Base-by-base conservation (phyloP, 2,888 invertebrate genomes). In the Heliconius erato region DNA sequence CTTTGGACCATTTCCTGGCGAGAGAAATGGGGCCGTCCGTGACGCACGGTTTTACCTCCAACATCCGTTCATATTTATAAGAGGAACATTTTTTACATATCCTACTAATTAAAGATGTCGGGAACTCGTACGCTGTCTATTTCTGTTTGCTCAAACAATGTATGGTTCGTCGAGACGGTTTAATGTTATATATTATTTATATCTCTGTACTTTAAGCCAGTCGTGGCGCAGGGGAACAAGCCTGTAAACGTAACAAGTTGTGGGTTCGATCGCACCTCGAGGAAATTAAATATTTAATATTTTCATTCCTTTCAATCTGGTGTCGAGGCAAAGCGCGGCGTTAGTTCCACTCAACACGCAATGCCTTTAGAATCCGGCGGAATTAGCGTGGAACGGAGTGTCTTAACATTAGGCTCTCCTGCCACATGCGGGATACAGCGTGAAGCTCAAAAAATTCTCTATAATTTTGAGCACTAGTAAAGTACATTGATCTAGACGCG, bases 1-100 rank as follows among this genome's bases (percentile, higher is more conserved):
- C 93, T 93, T 93, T 90, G 91, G 91, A 90, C 89, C 91, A 91
- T 94, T 95, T 95, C 95, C 95, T 94, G 94, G 92, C 92, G 87
- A 89, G 91, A 90, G 95, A 93, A 95, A 94, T 93, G 94, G 93
- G 95, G 94, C 91, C 94, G 94, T 85, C 87, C 89, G 91, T 94
- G 93, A 92, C 92, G 94, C 92, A 90, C 91, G 91, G 92, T 92
- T 92, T 91, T 91, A 90, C 91, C 91, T 91, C 91, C 87, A 63
- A 91, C 93, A 93, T 94, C 94, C 94, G 94, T 87, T 92, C 90
- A 89, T 91, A 91, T 91, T 91, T 90, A 91, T 90, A 89, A 88
- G 85, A 85, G 81, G 86, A 85, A 86, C 86, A 84, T 89, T 91
- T 93, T 91, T 92, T 88, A 89, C 89, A 86, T 88, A 87, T 87